A percentile compares a stretch with the other conserved stretches of the same genome.
These are phyloP conservation scores for Hololepta plana DNA, from an alignment of 2,888 invertebrate species.

Conservation along the genomic window DNA sequence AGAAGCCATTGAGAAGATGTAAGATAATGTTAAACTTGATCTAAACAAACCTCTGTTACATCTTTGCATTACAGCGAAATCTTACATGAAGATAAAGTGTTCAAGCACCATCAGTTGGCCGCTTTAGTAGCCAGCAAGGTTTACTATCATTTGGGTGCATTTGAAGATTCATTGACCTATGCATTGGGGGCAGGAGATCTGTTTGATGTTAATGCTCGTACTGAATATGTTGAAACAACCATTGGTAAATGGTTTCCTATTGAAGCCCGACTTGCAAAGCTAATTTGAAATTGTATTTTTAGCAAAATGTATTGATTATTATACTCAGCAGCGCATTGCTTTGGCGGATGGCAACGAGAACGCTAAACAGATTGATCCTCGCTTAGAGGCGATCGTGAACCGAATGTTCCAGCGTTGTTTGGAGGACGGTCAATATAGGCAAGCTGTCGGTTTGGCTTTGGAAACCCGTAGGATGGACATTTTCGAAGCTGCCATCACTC, in stretches of 20 bases:
- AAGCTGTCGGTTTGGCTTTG: slow-evolving; percentile 89
- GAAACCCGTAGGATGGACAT: slow-evolving; percentile 96
- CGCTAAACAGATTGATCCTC: slow-evolving; percentile 54
- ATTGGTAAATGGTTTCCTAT: slow-evolving; percentile 34
- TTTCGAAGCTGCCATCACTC: slow-evolving; percentile 79
- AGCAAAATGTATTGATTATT: slow-evolving; percentile 95
- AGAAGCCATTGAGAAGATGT: slow-evolving; percentile 93
- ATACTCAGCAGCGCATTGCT: slow-evolving; percentile 71
- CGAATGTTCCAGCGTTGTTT: slow-evolving; percentile 94
- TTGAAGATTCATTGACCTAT: slow-evolving; percentile 92
- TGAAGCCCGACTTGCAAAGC: slow-evolving; percentile 7
- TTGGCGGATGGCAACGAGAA: slow-evolving; percentile 48
- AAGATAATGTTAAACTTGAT: slow-evolving; percentile 18
- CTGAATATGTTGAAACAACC: slow-evolving; percentile 93
- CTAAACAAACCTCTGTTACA: slow-evolving; percentile 1
- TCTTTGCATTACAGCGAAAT: slow-evolving; percentile 44
- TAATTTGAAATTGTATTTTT: slow-evolving; percentile 13
- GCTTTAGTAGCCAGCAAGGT: slow-evolving; percentile 97
- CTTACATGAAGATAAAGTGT: slow-evolving; percentile 79
- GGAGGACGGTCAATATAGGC: slow-evolving; percentile 85
- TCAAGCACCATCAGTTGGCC: slow-evolving; percentile 80
- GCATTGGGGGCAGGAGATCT: slow-evolving; percentile 89
- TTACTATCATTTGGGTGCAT: slow-evolving; percentile 93
- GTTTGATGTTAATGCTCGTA: slow-evolving; percentile 85
- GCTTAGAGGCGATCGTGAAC: slow-evolving; percentile 86